Evolutionary conservation across 2,888 invertebrate genomes (phyloP).

Genomic region (Minunthozetes semirufus): DNA sequence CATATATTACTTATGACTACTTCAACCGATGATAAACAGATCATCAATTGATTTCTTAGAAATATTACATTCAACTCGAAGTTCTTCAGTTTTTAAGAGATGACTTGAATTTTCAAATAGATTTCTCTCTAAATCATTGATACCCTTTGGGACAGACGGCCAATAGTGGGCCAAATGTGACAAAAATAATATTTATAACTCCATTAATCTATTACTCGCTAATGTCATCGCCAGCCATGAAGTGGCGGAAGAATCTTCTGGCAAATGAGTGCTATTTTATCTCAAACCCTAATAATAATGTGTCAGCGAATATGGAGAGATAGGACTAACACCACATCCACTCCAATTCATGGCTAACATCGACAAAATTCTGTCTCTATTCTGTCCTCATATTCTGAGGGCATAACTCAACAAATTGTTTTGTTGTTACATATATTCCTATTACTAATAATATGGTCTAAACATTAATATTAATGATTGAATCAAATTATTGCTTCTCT

Average conservation of each 20-base stretch:
- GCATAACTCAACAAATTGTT: background rate
- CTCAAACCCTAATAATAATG: background rate
- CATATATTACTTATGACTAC: no score
- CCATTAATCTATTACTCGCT: background rate
- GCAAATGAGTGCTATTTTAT: background rate
- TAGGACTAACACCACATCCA: background rate
- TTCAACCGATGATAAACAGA: no score
- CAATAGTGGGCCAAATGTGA: background rate
- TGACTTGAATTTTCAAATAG: no score
- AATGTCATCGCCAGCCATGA: constrained; percentile 1
- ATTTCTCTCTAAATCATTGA: no score
- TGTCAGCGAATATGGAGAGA: background rate
- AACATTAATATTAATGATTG: background rate
- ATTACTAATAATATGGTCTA: background rate
- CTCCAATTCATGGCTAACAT: no score
- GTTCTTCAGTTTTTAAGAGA: no score
- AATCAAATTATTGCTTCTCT: background rate
- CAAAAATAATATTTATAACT: constrained; percentile 14
- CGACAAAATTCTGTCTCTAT: no score
- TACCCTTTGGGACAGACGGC: no score
- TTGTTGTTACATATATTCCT: background rate
- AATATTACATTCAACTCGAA: no score
- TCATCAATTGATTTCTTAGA: no score
- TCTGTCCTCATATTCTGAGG: no score
- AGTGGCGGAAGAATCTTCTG: background rate